Evolutionary conservation across 1,140 invertebrate genomes (phyloP), one percentile per base, ranked within the genome.

Genomic region (Dufourea novaeangliae): DNA sequence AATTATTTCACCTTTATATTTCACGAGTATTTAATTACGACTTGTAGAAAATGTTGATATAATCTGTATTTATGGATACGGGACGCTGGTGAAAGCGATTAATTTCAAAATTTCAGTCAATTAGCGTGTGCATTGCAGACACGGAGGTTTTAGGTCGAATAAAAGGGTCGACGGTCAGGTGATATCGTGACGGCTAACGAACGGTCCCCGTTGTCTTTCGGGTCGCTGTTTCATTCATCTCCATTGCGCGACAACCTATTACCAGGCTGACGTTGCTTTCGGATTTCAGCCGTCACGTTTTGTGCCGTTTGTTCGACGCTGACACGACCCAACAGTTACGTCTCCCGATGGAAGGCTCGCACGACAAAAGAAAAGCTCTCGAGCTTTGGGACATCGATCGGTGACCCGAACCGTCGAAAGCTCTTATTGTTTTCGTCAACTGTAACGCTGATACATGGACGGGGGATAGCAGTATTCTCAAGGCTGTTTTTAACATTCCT

Each of bases 221-320:
- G 6, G 44, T 50, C 68, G 39, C 37, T 46, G 20, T 50, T 69
- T 50, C 32, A 70, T 70, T 63, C 70, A 64, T 54, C 57, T 54
- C 57, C 32, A 32, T 44, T 22, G 17, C 7, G 10, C 37, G 39
- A 64, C 20, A 14, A 34, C 25, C 32, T 52, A 34, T 61, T 76
- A 62, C 27, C 39, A 57, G 50, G 29, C 20, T n/a, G 34, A 62
- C 25, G 37, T 75, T 34, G 22, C 57, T 69, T 67, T 69, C 7
- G 22, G 32, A 75, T 61, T 56, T 69, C 72, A 62, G 14, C n/a
- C 52, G 17, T 61, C 29, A 10, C 4, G 14, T 64, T 71, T 70
- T 71, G 44, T 27, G 22, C 7, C 12, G 14, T 20, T 56, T 32
- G 32, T 34, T 5, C 27, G 1, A n/a, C 20, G 37, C n/a, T 32